Base-by-base conservation (phyloP, 2,888 invertebrate genomes). In the Pristionchus mayeri region DNA sequence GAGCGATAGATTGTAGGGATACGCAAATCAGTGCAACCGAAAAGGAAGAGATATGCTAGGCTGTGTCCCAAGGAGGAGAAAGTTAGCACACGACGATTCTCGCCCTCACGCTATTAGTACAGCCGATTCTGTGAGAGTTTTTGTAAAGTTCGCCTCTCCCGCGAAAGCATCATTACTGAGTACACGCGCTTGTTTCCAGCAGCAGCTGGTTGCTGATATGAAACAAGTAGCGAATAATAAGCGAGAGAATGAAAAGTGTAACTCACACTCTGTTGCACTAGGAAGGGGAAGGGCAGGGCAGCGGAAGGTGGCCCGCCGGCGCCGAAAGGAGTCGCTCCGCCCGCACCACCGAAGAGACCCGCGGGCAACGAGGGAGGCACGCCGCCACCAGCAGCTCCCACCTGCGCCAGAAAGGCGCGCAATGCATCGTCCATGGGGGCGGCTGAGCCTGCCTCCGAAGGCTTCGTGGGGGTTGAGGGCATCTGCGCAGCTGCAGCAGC, bases 241-340 rank as follows among this genome's bases (percentile, higher is more conserved):
- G 48, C 2, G 30, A 76, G 50, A 76, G 40, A n/a, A 44, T n/a
- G 71, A n/a, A 44, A 16, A 40, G 37, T 57, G 80, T 78, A 40
- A 80, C 80, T 80, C 37, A 80, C 80, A 57, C 27, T 80, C 24
- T 80, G 54, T n/a, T 80, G 54, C 57, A 80, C 48, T 0, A 80
- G 54, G 80, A 80, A 80, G 54, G 80, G 80, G 57, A 80, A 80
- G 54, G 80, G 80, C 52, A 80, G n/a, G 24, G 54, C 80, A 37
- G 34, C 80, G 0, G 79, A 52, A n/a, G 76, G 24, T 24, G 21
- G 24, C 21, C 52, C 30, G 21, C 78, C 78, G 13, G 24, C 76
- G 18, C 76, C 76, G 18, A 30, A 30, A 16, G 50, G 30, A 7
- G 40, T 9, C 11, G 4, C 7, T 9, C 13, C 54, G 7, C 54